Conservation (phyloP, 2,113 vertebrate species). For the Microcebus jonahi region DNA sequence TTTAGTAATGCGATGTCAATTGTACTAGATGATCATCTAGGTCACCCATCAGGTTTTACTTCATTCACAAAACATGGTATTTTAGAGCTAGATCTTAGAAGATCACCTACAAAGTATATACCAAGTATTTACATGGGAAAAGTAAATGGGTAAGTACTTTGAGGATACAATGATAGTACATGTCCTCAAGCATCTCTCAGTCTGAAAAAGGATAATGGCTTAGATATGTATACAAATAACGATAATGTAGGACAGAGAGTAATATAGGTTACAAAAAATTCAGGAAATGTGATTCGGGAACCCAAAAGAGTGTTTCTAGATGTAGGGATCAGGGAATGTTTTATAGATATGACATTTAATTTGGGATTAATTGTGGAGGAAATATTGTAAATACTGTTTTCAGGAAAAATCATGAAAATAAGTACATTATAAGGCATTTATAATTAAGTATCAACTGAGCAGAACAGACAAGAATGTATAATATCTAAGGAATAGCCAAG, state of each 20-base stretch:
- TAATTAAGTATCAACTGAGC: neutral
- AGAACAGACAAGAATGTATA: neutral
- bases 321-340: neutral
- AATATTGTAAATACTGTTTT: neutral
- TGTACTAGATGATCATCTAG: neutral
- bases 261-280: neutral
- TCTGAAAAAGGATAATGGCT: neutral
- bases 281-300: neutral
- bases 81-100: neutral
- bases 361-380: neutral
- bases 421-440: constrained; percentile 10
- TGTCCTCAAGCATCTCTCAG: neutral
- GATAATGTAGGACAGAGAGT: neutral
- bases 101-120: constrained; percentile 21
- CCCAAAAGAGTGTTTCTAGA: constrained; percentile 1
- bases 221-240: neutral
- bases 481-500: neutral
- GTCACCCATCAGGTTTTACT: neutral
- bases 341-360: neutral
- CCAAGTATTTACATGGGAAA: neutral
- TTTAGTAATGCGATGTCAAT: neutral
- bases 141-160: neutral
- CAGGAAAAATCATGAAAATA: neutral
- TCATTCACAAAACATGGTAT: constrained; percentile 31
- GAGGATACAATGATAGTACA: neutral